Evolutionary conservation across 2,797 vertebrate species (phyloP).

Genomic region (Zalophus californianus): DNA sequence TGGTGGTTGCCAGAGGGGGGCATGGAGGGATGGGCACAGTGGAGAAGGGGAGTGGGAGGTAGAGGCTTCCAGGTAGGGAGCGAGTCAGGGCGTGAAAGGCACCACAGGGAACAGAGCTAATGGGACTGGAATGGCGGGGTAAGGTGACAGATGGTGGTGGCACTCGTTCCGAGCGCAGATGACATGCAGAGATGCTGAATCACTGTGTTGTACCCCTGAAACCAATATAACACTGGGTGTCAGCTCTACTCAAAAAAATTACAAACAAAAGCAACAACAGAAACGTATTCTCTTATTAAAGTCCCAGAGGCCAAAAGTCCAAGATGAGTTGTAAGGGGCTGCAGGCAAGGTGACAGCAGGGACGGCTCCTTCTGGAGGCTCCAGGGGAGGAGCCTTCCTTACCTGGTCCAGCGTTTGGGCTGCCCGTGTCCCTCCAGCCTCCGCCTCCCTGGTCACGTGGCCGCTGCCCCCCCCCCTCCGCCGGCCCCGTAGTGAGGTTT

Average conservation of each 20-base stretch:
- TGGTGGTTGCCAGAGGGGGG: not conserved
- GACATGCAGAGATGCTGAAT: not conserved
- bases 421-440: accelerated
- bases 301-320: no score
- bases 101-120: not conserved
- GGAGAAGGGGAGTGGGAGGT: not conserved
- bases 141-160: no score
- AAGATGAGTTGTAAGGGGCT: accelerated
- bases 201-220: no score
- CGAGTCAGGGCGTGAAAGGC: not conserved
- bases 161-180: not conserved
- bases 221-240: no score
- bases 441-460: not conserved
- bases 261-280: no score
- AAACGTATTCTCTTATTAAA: no score
- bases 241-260: no score
- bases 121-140: no score
- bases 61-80: not conserved
- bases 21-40: not conserved
- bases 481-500: not conserved
- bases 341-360: no score
- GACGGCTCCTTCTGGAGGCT: not conserved
- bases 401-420: accelerated
- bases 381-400: not conserved
- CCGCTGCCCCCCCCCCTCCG: not conserved